A percentile compares a stretch with the other conserved stretches of the same genome.
These are phyloP conservation scores for Limnephilus marmoratus DNA, from an alignment of 2,888 invertebrate genomes.

Conservation along the genomic window DNA sequence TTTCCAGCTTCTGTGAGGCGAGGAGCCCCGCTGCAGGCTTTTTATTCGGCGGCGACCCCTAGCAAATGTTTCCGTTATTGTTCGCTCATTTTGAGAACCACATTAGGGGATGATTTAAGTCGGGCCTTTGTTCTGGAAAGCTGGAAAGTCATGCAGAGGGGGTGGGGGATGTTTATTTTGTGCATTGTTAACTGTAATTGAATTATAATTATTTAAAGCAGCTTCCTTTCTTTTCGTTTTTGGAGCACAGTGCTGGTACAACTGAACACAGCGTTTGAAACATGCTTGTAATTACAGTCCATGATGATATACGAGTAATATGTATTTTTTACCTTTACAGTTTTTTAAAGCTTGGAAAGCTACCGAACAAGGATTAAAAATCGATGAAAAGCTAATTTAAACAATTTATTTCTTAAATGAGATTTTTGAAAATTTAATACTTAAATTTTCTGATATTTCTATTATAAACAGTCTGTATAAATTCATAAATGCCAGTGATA, in stretches of 20 bases:
- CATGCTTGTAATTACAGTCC: neutral
- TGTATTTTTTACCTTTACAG: no score
- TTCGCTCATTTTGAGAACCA: slow-evolving; percentile 49
- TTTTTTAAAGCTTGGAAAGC: no score
- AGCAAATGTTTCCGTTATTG: slow-evolving; percentile 54
- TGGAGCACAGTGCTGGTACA: neutral
- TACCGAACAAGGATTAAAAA: no score
- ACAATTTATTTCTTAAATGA: no score
- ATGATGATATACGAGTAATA: no score
- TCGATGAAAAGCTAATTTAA: no score
- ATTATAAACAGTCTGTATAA: no score
- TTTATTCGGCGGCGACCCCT: slow-evolving; percentile 29
- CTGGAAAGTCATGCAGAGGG: slow-evolving; percentile 29
- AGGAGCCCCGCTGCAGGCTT: slow-evolving; percentile 18
- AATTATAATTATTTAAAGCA: slow-evolving; percentile 25
- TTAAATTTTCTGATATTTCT: no score
- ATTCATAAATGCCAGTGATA: no score
- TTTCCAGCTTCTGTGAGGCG: slow-evolving; percentile 17
- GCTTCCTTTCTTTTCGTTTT: neutral
- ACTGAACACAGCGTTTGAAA: neutral
- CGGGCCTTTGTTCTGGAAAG: slow-evolving; percentile 38
- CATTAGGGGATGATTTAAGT: slow-evolving; percentile 53
- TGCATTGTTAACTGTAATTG: slow-evolving; percentile 41
- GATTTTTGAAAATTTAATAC: no score
- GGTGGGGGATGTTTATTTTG: slow-evolving; percentile 34